phyloP scores from a whole-genome alignment of 2,113 vertebrate genomes.

The Peromyscus californicus region DNA sequence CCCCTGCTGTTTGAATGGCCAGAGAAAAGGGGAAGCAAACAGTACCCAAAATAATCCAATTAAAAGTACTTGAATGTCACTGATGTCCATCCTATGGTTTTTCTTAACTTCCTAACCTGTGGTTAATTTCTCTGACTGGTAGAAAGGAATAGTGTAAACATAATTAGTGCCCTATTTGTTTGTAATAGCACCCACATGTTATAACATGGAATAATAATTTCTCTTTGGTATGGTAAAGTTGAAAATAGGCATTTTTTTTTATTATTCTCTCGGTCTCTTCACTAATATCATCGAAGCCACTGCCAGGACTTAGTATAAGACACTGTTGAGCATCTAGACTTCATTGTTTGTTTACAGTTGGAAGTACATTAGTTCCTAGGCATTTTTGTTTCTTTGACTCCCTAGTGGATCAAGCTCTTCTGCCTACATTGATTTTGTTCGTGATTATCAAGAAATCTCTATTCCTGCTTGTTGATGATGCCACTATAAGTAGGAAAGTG shows the following conservation, averaged over 20 bases:
- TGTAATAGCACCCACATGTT: slow-evolving; percentile 29
- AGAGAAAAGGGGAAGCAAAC: slow-evolving; percentile 82
- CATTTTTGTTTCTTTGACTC: slow-evolving; percentile 31
- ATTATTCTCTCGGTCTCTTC: not conserved
- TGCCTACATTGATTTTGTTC: slow-evolving; percentile 24
- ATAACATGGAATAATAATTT: slow-evolving; percentile 18
- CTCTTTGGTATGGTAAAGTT: not conserved
- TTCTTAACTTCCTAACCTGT: slow-evolving; percentile 74
- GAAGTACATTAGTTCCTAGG: slow-evolving; percentile 29
- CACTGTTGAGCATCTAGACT: slow-evolving; percentile 13
- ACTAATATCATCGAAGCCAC: slow-evolving; percentile 50
- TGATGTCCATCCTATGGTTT: slow-evolving; percentile 70
- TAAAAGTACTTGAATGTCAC: slow-evolving; percentile 77
- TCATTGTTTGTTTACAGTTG: slow-evolving; percentile 22
- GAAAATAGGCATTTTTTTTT: not conserved
- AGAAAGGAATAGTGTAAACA: slow-evolving; percentile 60
- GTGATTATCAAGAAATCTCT: slow-evolving; percentile 53
- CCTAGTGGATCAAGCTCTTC: not conserved
- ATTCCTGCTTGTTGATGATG: slow-evolving; percentile 51
- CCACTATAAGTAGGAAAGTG: slow-evolving; percentile 54
- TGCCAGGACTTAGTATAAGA: not conserved
- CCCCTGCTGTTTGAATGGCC: slow-evolving; percentile 82
- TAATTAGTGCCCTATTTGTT: slow-evolving; percentile 40
- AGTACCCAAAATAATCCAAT: slow-evolving; percentile 81
- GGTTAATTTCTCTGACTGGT: slow-evolving; percentile 67